These are phyloP conservation scores for Heterodera schachtii DNA, from an alignment of 1,140 invertebrate species.

Conservation along the genomic window DNA sequence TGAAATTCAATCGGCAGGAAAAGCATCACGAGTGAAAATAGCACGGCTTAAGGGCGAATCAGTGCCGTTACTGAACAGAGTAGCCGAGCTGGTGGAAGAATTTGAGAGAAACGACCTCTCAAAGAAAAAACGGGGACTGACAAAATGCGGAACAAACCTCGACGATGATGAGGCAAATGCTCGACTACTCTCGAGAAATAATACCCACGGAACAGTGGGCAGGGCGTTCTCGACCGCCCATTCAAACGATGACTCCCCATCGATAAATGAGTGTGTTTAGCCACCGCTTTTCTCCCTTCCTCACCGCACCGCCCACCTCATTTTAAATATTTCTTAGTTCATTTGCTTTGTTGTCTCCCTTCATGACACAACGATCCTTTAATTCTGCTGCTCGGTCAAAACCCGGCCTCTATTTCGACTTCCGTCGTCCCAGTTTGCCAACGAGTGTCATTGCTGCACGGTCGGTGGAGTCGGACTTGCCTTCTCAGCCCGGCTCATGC, in stretches of 20 bases:
- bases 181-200: neutral
- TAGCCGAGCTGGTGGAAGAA: constrained; percentile 13
- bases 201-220: neutral
- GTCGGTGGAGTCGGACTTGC: neutral
- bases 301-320: neutral
- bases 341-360: neutral
- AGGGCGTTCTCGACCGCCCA: neutral
- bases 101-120: neutral
- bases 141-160: neutral
- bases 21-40: constrained; percentile 4
- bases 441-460: neutral
- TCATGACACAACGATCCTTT: neutral
- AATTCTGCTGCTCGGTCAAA: neutral
- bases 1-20: constrained; percentile 5
- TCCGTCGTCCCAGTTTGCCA: neutral
- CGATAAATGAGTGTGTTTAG: constrained; percentile 6
- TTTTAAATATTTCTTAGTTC: neutral
- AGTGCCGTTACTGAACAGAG: constrained; percentile 5
- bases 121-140: neutral
- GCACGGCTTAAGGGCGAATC: constrained; percentile 2
- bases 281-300: neutral
- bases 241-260: constrained; percentile 2
- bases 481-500: constrained; percentile 1
- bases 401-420: constrained; percentile 3
- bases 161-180: neutral